Evolutionary conservation across 2,113 vertebrate genomes (phyloP), one percentile per base, ranked within the genome.

Genomic region (Amazona guildingii): DNA sequence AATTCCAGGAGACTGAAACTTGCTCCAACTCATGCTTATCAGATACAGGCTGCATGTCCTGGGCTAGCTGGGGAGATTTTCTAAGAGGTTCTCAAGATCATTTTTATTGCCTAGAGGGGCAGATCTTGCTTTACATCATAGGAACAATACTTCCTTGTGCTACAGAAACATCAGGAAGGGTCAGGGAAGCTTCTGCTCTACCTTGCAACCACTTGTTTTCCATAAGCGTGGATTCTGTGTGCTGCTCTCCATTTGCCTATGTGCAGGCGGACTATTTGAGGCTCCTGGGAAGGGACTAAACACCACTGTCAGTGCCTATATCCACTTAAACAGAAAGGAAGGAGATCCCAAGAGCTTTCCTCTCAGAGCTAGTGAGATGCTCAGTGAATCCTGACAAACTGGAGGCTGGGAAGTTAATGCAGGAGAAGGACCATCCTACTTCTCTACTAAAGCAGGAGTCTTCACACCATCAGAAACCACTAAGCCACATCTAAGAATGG

Each of bases 1-100:
- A 85, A 78, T 66, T 94, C 46, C 44, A 80, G 35, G 29, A 81
- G n/a, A 20, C 35, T 86, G 48, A 46, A 78, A 91, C 83, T 81
- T 81, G 13, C 33, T 83, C 64, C 20, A 83, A 33, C 15, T 91
- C 35, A n/a, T 49, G 31, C 15, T 12, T 76, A 74, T 41, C 43
- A 75, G 17, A 46, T 17, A 70, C n/a, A 67, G 64, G 25, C 62
- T 64, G 33, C 3, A 6, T 20, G 24, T 33, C 39, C 48, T 76
- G 57, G 62, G 67, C 44, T 83, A 88, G 46, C 28, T 43, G n/a
- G 86, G 21, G 24, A 76, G 31, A 43, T 77, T 86, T 94, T 55
- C 16, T 51, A 81, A 75, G 52, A 78, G 23, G 8, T 85, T 94
- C 35, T 81, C 43, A 59, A 76, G 62, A 55, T 28, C 49, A 29